phyloP scores from a whole-genome alignment of 1,140 invertebrate genomes.

The Aphelinus certus region DNA sequence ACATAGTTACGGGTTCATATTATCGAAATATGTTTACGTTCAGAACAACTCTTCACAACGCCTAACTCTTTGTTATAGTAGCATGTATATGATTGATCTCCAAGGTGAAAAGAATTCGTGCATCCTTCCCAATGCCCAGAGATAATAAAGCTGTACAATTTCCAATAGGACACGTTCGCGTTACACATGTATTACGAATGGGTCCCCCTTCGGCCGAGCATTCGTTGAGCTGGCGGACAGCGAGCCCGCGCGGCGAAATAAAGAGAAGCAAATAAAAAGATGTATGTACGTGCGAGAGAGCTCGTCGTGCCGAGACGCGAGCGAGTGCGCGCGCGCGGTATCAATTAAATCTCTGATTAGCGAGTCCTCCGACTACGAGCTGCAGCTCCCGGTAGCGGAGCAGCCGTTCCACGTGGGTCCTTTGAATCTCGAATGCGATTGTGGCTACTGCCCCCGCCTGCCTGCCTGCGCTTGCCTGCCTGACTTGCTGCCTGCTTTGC shows the following conservation, averaged over 20 bases:
- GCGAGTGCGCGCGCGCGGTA: slow-evolving; percentile 38
- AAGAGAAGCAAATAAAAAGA: background rate
- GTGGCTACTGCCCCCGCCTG: slow-evolving; percentile 32
- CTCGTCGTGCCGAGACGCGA: slow-evolving; percentile 46
- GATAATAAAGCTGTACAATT: too few relatives aligned
- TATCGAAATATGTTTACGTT: too few relatives aligned
- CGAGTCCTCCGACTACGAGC: slow-evolving; percentile 45
- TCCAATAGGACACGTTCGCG: slow-evolving; percentile 24
- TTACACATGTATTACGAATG: slow-evolving; percentile 58
- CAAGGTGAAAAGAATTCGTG: too few relatives aligned
- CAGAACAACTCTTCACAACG: too few relatives aligned
- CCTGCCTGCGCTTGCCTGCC: too few relatives aligned
- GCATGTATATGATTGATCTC: too few relatives aligned
- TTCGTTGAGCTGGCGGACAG: slow-evolving; percentile 6
- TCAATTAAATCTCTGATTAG: slow-evolving; percentile 63
- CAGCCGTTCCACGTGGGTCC: slow-evolving; percentile 13
- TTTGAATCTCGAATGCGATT: slow-evolving; percentile 48
- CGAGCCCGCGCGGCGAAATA: too few relatives aligned
- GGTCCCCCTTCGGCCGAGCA: slow-evolving; percentile 45
- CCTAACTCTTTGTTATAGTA: too few relatives aligned
- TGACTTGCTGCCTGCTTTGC: background rate
- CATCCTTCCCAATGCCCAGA: too few relatives aligned
- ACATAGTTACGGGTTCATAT: too few relatives aligned
- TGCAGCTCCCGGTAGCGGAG: slow-evolving; percentile 7
- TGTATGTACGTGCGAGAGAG: slow-evolving; percentile 42